Evolutionary conservation across 1,140 invertebrate species (phyloP).

Genomic region (Tachypleus tridentatus): DNA sequence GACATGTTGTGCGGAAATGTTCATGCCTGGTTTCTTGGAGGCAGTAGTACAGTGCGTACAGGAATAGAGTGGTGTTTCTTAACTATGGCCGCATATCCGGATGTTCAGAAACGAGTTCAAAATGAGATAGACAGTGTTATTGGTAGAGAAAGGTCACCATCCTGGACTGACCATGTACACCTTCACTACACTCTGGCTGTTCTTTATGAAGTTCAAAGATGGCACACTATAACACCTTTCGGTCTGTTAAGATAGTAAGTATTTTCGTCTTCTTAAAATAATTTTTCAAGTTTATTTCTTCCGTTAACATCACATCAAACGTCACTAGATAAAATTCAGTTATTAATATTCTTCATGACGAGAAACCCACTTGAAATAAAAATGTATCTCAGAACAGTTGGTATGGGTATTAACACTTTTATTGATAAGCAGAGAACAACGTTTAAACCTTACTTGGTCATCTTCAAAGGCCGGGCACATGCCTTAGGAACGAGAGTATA

Average conservation of each 20-base stretch:
- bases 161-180: constrained; percentile 15
- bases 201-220: constrained; percentile 23
- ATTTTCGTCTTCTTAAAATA: too few species aligned
- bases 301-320: too few species aligned
- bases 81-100: constrained; percentile 17
- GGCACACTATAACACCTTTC: constrained; percentile 21
- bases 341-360: too few species aligned
- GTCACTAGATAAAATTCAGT: too few species aligned
- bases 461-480: too few species aligned
- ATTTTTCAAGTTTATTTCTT: too few species aligned
- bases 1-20: constrained; percentile 21
- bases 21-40: constrained; percentile 23
- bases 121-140: constrained; percentile 25
- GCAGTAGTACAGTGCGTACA: constrained; percentile 25
- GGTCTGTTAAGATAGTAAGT: constrained; percentile 15
- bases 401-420: too few species aligned
- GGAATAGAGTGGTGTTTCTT: constrained; percentile 25
- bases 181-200: constrained; percentile 25
- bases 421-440: too few species aligned
- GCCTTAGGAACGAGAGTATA: too few species aligned
- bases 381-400: too few species aligned
- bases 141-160: constrained; percentile 18
- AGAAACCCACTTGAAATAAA: too few species aligned
- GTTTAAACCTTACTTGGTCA: too few species aligned
- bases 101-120: constrained; percentile 24